Conservation (phyloP, 1,140 invertebrate genomes). For the Bombyx mori region ASM3026992v2 NC_085124.1:5900001-5900500, state of each 20-base stretch:
- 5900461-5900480: slow-evolving; percentile 5
- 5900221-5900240: slow-evolving; percentile 4
- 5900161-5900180: slow-evolving; percentile 1
- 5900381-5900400: not conserved
- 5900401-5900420: slow-evolving; percentile 1
- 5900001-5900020: slow-evolving; percentile 2
- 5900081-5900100: not conserved
- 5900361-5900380: slow-evolving; percentile 7
- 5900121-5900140: slow-evolving; percentile 1
- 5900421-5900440: slow-evolving; percentile 11
- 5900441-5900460: slow-evolving; percentile 8
- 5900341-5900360: slow-evolving; percentile 5
- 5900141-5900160: slow-evolving; percentile 4
- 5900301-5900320: slow-evolving; percentile 4
- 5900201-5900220: slow-evolving; percentile 6
- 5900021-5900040: slow-evolving; percentile 3
- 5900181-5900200: not conserved
- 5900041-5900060: slow-evolving; percentile 4
- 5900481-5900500: slow-evolving; percentile 8
- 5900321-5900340: not conserved
- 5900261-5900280: slow-evolving; percentile 1
- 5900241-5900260: slow-evolving; percentile 5
- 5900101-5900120: slow-evolving; percentile 3
- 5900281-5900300: slow-evolving; percentile 5
- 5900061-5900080: not conserved